phyloP scores from a whole-genome alignment of 2,797 vertebrate species.

The Gallinago stenura region DNA sequence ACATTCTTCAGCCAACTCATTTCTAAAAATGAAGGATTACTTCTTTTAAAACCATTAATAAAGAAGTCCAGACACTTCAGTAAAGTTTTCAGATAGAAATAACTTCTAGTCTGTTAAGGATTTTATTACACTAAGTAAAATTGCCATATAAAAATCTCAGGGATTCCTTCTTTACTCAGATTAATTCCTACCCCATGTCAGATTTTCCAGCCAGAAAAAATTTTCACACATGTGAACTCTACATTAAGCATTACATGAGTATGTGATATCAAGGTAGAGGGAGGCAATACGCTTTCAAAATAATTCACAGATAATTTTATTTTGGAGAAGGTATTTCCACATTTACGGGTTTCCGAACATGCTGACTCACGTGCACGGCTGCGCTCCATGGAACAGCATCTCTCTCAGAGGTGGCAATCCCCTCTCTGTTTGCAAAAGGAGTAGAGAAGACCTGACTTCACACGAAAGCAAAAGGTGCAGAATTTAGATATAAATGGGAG shows the following conservation, averaged over 20 bases:
- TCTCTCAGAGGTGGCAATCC: neutral
- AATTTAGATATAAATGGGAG: neutral
- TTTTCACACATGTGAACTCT: neutral
- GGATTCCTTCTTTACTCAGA: neutral
- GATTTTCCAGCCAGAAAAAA: neutral
- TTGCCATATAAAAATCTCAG: neutral
- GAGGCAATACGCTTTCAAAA: neutral
- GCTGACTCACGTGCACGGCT: neutral
- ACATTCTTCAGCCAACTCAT: neutral
- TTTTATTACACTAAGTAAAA: neutral
- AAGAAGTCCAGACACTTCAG: neutral
- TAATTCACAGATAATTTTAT: neutral
- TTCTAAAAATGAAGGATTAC: neutral
- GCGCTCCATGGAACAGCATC: neutral
- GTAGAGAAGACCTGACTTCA: neutral
- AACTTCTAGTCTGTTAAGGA: neutral
- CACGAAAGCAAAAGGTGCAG: neutral
- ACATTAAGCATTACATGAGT: neutral
- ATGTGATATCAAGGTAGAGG: rapidly evolving
- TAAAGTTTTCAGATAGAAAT: neutral
- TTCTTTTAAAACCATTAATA: neutral
- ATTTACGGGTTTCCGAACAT: neutral
- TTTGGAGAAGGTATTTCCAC: neutral
- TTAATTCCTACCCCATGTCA: neutral
- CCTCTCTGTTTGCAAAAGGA: neutral